phyloP scores from a whole-genome alignment of 2,113 vertebrate species.

The Clarias macrocephalus region DNA sequence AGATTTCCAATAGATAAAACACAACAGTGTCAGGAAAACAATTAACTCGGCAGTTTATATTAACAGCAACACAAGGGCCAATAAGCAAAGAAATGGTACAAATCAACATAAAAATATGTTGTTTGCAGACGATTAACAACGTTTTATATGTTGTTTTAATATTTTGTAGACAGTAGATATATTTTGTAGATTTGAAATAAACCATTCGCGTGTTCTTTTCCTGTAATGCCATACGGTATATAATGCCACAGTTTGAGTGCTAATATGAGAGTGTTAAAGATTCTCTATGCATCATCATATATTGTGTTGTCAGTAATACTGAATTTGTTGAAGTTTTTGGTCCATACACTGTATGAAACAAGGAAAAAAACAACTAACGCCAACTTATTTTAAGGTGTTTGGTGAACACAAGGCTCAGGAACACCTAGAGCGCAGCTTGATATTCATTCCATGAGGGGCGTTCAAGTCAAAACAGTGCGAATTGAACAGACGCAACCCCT shows the following conservation, averaged over 20 bases:
- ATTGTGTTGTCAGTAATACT: background rate
- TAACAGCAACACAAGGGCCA: background rate
- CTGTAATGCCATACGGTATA: background rate
- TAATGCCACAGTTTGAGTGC: background rate
- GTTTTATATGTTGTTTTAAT: background rate
- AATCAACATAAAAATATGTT: background rate
- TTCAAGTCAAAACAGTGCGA: too few species aligned
- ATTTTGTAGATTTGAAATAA: background rate
- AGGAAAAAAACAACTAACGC: background rate
- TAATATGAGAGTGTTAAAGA: background rate
- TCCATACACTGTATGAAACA: background rate
- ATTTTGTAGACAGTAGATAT: too few species aligned
- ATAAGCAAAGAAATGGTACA: too few species aligned
- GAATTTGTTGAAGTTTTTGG: background rate
- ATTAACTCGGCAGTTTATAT: background rate
- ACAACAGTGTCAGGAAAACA: background rate
- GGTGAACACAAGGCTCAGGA: background rate
- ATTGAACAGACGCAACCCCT: too few species aligned
- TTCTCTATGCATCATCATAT: background rate
- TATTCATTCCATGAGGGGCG: background rate
- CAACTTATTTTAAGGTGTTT: background rate
- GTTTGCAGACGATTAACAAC: background rate
- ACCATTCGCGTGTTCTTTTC: background rate
- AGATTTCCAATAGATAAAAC: conserved; percentile 17
- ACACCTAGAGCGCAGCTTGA: background rate